phyloP scores from a whole-genome alignment of 53 echinoderm and acorn worm genomes.

The Mesocentrotus franciscanus region DNA sequence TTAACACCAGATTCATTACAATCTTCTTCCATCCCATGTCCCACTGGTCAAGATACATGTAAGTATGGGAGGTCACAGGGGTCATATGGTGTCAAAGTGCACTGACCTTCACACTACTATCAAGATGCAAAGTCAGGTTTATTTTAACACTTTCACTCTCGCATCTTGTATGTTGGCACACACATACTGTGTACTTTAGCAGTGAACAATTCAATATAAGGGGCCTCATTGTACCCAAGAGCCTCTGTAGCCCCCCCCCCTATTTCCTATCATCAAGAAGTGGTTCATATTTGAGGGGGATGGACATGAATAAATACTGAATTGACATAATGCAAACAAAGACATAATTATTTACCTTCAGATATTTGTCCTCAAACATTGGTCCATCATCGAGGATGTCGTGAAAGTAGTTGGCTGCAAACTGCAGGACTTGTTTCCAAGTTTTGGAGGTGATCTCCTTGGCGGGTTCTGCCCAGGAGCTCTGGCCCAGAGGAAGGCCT shows the following conservation, averaged over 20 bases:
- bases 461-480: constrained; percentile 42
- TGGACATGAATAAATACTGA: background rate
- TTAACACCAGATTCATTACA: background rate
- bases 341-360: background rate
- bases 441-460: constrained; percentile 33
- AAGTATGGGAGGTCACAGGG: background rate
- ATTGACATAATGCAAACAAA: background rate
- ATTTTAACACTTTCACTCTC: too few relatives aligned
- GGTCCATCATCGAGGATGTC: background rate
- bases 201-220: too few relatives aligned
- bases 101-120: too few relatives aligned
- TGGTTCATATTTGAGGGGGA: background rate
- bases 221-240: too few relatives aligned
- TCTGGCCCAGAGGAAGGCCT: constrained; percentile 24
- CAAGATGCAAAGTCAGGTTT: too few relatives aligned
- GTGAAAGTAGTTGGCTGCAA: background rate
- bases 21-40: background rate
- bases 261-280: too few relatives aligned
- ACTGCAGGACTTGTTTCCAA: constrained; percentile 24
- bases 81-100: too few relatives aligned
- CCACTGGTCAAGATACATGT: background rate
- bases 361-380: constrained; percentile 12
- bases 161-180: too few relatives aligned
- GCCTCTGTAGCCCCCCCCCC: too few relatives aligned
- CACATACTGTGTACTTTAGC: too few relatives aligned